These are phyloP conservation scores for Synergus itoensis DNA, from an alignment of 2,888 invertebrate genomes.

Conservation along the genomic window DNA sequence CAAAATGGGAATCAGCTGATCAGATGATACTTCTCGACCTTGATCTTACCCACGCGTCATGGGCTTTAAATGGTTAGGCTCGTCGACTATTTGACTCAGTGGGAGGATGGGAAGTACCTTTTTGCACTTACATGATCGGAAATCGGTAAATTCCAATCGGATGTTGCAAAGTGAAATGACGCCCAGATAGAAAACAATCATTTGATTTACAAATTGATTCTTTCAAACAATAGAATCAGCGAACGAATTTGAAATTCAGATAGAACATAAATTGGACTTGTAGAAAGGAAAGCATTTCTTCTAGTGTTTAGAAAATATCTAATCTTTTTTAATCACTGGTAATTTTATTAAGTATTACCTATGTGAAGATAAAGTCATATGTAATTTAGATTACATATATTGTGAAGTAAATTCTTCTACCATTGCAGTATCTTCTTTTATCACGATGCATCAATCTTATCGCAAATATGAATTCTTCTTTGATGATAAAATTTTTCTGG, in stretches of 20 bases:
- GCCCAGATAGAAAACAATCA: background rate
- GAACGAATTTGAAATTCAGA: background rate
- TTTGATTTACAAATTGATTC: background rate
- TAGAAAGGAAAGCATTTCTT: too few species aligned
- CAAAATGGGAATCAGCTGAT: slow-evolving; percentile 57
- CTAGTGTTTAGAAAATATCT: background rate
- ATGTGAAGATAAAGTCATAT: background rate
- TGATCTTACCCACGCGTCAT: slow-evolving; percentile 68
- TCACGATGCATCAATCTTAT: background rate
- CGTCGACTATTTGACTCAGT: slow-evolving; percentile 42
- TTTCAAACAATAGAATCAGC: background rate
- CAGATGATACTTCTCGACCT: slow-evolving; percentile 56
- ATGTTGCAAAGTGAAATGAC: background rate
- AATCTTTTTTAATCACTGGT: background rate
- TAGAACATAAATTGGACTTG: too few species aligned
- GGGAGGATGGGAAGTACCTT: slow-evolving; percentile 22
- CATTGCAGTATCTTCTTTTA: background rate
- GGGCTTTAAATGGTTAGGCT: slow-evolving; percentile 63
- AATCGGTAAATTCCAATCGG: background rate
- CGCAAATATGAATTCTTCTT: slow-evolving; percentile 5
- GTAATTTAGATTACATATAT: background rate
- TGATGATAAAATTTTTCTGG: background rate
- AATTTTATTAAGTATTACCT: background rate
- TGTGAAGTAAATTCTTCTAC: background rate
- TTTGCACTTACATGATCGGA: background rate